Conservation (phyloP, 2,113 vertebrate species). For the Tychaedon coryphoeus region DNA sequence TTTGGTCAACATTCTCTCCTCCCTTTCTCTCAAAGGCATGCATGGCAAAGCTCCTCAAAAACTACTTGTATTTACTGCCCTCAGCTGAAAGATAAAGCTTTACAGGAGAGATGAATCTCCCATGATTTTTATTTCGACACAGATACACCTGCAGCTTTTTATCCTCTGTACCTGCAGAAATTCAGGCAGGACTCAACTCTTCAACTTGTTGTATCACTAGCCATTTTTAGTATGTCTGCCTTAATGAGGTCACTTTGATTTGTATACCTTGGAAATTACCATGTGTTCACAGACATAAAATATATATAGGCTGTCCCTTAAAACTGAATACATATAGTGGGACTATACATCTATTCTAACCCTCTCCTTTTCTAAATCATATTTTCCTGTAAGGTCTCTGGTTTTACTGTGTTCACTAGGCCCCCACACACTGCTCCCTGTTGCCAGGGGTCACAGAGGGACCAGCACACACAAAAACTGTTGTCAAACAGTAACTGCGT, state of each 20-base stretch:
- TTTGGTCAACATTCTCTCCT: not conserved
- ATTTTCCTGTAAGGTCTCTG: not conserved
- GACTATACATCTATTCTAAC: not conserved
- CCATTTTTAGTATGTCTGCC: not conserved
- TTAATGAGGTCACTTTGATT: not conserved
- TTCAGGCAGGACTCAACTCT: not conserved
- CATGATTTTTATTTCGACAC: not conserved
- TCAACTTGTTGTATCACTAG: not conserved
- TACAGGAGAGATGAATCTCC: not conserved
- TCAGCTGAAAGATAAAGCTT: not conserved
- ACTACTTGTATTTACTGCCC: not conserved
- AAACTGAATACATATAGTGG: rapidly evolving
- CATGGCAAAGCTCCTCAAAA: not conserved
- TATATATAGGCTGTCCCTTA: rapidly evolving
- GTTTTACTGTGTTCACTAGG: not conserved
- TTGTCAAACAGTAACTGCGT: rapidly evolving
- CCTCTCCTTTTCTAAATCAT: not conserved
- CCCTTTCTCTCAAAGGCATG: not conserved
- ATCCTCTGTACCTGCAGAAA: not conserved
- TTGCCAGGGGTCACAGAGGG: rapidly evolving
- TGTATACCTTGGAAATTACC: not conserved
- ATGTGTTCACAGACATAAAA: not conserved
- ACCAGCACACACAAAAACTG: not conserved
- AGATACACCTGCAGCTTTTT: not conserved
- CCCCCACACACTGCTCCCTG: rapidly evolving